Evolutionary conservation across 2,797 vertebrate species (phyloP), one percentile per base, ranked within the genome.

Genomic region (Microhierax caerulescens): DNA sequence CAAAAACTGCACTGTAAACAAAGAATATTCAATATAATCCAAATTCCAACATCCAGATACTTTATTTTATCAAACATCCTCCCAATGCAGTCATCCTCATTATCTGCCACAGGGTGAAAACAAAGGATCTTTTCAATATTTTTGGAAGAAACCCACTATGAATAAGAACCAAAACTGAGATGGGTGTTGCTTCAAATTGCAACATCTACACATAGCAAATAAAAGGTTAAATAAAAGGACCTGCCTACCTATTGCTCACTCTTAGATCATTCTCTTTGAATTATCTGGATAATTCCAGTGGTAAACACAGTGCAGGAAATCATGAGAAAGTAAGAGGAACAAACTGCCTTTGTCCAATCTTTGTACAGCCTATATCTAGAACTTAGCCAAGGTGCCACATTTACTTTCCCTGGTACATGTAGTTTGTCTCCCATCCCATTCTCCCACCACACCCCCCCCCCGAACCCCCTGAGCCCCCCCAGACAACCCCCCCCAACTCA

Each of bases 121-220:
- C 77, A 95, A 95, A 84, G 60, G 41, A 85, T 25, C 73, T 81
- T 95, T 93, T 91, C 87, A 93, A n/a, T 37, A 54, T 82, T 90
- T 91, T 78, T 93, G 84, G 87, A 95, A 89, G 56, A 94, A 88
- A 95, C 93, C 36, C 61, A 90, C 60, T 56, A 67, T 79, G 85
- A 89, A 85, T 89, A 95, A 95, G 72, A 85, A 91, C 30, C 57
- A 85, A 85, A 93, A 88, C 9, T 41, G 39, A 91, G 73, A 69
- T 56, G 86, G 48, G n/a, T 69, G 72, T 88, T 80, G 36, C 78
- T 96, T 90, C 80, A 85, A 68, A 97, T 89, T 91, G 76, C 80
- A 81, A 61, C 90, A 95, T 88, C 34, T 81, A 41, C 45, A 45
- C 39, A 76, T 20, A 79, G 76, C 81, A 94, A 90, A 88, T 76